These are phyloP conservation scores for Eilema griseolum DNA, from an alignment of 2,888 invertebrate genomes.

Conservation along the genomic window DNA sequence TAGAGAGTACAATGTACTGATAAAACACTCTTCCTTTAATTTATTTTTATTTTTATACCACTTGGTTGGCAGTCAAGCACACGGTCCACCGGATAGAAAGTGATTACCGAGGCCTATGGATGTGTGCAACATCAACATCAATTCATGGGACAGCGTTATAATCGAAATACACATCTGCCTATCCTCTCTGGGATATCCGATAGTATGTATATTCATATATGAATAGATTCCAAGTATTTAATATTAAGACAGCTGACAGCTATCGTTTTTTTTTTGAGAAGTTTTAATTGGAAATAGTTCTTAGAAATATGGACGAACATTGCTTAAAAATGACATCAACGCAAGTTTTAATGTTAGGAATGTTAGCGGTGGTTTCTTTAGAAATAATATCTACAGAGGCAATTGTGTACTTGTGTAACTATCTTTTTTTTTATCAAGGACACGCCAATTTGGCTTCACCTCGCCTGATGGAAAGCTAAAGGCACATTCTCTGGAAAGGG, in stretches of 20 bases:
- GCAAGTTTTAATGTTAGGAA: constrained; percentile 13
- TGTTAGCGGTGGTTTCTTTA: neutral
- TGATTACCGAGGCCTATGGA: too few relatives aligned
- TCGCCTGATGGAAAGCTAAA: too few relatives aligned
- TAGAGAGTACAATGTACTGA: too few relatives aligned
- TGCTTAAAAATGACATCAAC: constrained; percentile 19
- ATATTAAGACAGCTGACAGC: constrained; percentile 31
- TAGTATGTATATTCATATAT: neutral
- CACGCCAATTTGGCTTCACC: neutral
- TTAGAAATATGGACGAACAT: constrained; percentile 28
- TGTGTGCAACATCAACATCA: too few relatives aligned
- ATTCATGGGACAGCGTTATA: too few relatives aligned
- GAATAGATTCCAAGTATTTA: constrained; percentile 14
- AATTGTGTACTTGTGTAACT: neutral
- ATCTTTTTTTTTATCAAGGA: neutral
- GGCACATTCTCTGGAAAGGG: too few relatives aligned
- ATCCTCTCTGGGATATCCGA: neutral
- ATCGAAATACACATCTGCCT: too few relatives aligned
- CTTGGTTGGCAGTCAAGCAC: too few relatives aligned
- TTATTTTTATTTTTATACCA: too few relatives aligned
- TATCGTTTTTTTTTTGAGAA: too few relatives aligned
- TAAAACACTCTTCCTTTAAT: too few relatives aligned
- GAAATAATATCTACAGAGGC: neutral
- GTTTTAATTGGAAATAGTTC: constrained; percentile 42
- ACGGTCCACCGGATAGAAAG: too few relatives aligned